Evolutionary conservation across 2,797 vertebrate genomes (phyloP).

Genomic region (Apogon talboti): DNA sequence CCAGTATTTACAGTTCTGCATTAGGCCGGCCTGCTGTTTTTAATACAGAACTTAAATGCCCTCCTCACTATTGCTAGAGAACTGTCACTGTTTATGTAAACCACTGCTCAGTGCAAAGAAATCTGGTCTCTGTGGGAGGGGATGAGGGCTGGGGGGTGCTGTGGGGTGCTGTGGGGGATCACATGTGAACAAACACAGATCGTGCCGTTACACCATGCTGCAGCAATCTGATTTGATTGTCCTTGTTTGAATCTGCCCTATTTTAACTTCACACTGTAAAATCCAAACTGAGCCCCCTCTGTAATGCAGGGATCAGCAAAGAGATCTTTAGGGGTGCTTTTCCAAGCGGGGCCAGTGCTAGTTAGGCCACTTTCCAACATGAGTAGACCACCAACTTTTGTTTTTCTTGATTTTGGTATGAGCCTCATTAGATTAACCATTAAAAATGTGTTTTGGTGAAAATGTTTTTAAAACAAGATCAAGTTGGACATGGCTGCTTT

Average conservation of each 20-base stretch:
- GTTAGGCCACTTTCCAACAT: constrained; percentile 4
- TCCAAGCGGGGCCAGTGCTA: constrained; percentile 27
- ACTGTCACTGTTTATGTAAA: constrained; percentile 67
- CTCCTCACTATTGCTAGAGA: constrained; percentile 55
- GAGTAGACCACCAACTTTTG: not conserved
- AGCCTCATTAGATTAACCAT: not conserved
- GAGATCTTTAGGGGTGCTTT: constrained; percentile 32
- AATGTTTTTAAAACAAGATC: not conserved
- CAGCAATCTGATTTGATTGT: constrained; percentile 78
- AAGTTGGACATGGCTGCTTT: not conserved
- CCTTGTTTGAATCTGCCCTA: constrained; percentile 71
- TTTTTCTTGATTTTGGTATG: not conserved
- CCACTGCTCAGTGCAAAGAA: constrained; percentile 66
- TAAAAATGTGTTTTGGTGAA: not conserved
- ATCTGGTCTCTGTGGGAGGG: constrained; percentile 55
- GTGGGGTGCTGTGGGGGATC: constrained; percentile 9
- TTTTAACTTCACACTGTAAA: constrained; percentile 76
- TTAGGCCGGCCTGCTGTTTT: constrained; percentile 3
- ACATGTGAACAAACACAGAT: constrained; percentile 17
- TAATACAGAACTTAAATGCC: constrained; percentile 28
- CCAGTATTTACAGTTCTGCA: constrained; percentile 4
- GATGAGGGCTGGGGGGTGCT: constrained; percentile 36
- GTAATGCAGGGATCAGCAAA: constrained; percentile 59
- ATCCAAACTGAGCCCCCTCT: constrained; percentile 58
- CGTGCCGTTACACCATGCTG: constrained; percentile 66